phyloP scores from a whole-genome alignment of 2,888 invertebrate genomes.

The Sthenelais limicola region DNA sequence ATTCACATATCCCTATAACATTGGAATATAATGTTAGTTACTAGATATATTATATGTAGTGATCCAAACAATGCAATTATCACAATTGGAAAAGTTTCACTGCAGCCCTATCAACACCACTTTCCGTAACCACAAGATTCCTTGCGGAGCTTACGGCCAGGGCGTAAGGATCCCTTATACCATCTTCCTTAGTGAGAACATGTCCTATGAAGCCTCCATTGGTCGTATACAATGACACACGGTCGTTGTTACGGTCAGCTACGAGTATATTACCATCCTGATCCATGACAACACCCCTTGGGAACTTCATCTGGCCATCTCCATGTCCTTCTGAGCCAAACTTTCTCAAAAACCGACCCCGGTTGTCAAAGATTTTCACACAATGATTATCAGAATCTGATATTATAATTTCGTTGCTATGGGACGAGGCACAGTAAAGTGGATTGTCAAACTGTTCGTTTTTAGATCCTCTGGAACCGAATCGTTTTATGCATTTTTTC shows the following conservation, averaged over 20 bases:
- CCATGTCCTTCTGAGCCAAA: constrained; percentile 49
- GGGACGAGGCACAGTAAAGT: constrained; percentile 50
- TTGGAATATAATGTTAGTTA: no score
- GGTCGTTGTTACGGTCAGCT: constrained; percentile 53
- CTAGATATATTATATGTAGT: no score
- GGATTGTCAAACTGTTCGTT: constrained; percentile 52
- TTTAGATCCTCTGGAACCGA: constrained; percentile 46
- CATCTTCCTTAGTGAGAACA: constrained; percentile 50
- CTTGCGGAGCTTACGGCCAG: constrained; percentile 46
- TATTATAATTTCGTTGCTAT: constrained; percentile 53
- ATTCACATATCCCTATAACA: no score
- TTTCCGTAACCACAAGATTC: constrained; percentile 54
- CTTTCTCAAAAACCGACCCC: constrained; percentile 47
- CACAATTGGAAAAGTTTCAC: constrained; percentile 50
- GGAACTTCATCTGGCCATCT: constrained; percentile 52
- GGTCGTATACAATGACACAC: constrained; percentile 48
- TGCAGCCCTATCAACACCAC: constrained; percentile 46
- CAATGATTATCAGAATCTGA: constrained; percentile 55
- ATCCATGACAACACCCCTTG: constrained; percentile 51
- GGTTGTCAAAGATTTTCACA: constrained; percentile 51
- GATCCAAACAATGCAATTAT: no score
- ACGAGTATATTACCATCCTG: constrained; percentile 52
- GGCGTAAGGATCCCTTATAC: constrained; percentile 51
- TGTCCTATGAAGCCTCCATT: constrained; percentile 51
- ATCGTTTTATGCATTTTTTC: constrained; percentile 47